Percentiles rank a stretch among this genome's conserved stretches.
Evolutionary conservation across 2,797 vertebrate genomes (phyloP).

Genomic region (Chaenodraco wilsoni): DNA sequence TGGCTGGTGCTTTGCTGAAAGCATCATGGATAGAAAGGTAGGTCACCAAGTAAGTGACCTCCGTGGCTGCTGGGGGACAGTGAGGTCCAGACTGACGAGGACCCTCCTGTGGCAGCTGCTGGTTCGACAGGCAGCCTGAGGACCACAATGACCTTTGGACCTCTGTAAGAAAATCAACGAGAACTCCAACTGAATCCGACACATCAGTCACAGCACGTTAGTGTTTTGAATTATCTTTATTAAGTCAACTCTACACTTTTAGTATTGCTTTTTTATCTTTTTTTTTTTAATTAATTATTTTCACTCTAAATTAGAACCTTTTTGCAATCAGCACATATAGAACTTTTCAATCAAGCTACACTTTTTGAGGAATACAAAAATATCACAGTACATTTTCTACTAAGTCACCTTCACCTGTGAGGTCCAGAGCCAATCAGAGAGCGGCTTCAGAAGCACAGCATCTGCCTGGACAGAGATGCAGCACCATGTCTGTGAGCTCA

Average conservation of each 20-base stretch:
- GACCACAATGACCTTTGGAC: neutral
- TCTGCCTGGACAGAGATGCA: conserved; percentile 66
- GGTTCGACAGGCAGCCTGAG: no score
- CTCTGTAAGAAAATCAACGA: neutral
- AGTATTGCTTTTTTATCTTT: conserved; percentile 82
- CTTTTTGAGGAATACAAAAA: conserved; percentile 87
- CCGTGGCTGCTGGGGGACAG: no score
- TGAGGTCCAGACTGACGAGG: no score
- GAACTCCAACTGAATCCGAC: neutral
- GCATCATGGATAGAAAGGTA: no score
- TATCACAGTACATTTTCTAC: conserved; percentile 89
- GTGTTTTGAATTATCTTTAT: conserved; percentile 85
- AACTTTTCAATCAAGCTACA: conserved; percentile 83
- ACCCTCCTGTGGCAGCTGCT: no score
- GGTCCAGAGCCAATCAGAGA: conserved; percentile 68
- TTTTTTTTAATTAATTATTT: conserved; percentile 51
- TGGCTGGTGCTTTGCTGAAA: no score
- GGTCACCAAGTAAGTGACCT: no score
- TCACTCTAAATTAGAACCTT: conserved; percentile 83
- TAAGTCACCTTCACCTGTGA: conserved; percentile 76
- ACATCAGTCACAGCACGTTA: conserved; percentile 35
- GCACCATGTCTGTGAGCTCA: conserved; percentile 55
- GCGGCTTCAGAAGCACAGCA: conserved; percentile 68
- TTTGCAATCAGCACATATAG: conserved; percentile 81
- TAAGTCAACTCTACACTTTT: conserved; percentile 87